phyloP scores from a whole-genome alignment of 2,113 vertebrate species.

The Pterocles orientalis region DNA sequence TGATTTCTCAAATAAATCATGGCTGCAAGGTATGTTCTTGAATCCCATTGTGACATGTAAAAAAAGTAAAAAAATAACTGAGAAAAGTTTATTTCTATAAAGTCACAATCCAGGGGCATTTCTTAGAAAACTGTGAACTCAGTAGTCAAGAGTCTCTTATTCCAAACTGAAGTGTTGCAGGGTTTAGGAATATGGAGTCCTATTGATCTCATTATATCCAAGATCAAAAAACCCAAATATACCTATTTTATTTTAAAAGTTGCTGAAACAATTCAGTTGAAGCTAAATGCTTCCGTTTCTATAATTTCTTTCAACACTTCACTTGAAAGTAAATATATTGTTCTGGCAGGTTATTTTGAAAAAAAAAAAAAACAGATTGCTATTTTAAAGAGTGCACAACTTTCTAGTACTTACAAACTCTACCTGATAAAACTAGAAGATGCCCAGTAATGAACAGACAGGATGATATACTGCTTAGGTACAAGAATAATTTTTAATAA shows the following conservation, averaged over 20 bases:
- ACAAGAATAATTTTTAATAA: neutral
- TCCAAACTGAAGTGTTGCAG: neutral
- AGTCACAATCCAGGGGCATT: neutral
- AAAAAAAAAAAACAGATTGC: no score
- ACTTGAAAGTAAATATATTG: neutral
- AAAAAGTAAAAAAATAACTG: neutral
- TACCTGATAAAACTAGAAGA: neutral
- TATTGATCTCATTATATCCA: neutral
- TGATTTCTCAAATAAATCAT: neutral
- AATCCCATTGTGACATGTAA: neutral
- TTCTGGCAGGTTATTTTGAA: neutral
- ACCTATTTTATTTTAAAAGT: neutral
- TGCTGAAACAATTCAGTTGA: neutral
- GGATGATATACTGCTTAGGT: neutral
- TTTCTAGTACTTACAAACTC: neutral
- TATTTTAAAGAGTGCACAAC: neutral
- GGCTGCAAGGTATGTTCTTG: neutral
- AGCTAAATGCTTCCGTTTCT: neutral
- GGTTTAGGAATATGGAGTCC: neutral
- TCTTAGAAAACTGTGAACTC: neutral
- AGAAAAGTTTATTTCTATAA: neutral
- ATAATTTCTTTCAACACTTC: neutral
- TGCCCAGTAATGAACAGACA: neutral
- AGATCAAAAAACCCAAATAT: neutral
- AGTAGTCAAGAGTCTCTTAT: neutral